Conservation (phyloP, 2,113 vertebrate genomes). For the Xiphorhynchus elegans region DNA sequence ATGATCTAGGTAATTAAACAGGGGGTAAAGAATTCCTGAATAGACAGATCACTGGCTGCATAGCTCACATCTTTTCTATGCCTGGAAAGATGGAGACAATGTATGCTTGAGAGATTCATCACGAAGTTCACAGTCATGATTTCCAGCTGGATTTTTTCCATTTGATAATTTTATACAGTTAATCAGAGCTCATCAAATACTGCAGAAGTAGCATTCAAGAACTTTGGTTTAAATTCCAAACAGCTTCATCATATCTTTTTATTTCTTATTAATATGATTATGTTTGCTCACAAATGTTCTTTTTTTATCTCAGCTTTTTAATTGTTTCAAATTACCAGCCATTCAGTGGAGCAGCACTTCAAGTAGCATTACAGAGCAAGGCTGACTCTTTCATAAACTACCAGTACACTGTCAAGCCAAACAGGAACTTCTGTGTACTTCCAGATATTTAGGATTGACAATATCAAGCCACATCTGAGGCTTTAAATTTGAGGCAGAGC, state of each 20-base stretch:
- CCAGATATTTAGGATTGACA: background rate
- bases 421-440: background rate
- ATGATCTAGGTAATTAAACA: constrained; percentile 9
- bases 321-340: background rate
- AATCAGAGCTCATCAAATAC: constrained; percentile 53
- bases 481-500: background rate
- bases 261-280: constrained; percentile 48
- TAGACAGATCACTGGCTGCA: background rate
- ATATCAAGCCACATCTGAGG: background rate
- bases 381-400: background rate
- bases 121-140: background rate
- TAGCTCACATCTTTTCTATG: background rate
- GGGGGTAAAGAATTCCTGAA: background rate
- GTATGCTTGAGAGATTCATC: background rate
- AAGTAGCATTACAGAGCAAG: background rate
- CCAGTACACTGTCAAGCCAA: background rate
- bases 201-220: constrained; percentile 30
- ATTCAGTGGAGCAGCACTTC: background rate
- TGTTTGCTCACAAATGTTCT: background rate
- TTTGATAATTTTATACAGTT: constrained; percentile 51
- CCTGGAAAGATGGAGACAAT: background rate
- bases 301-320: constrained; percentile 31
- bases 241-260: constrained; percentile 21
- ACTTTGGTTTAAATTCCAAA: constrained; percentile 35
- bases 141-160: constrained; percentile 43